These are phyloP conservation scores for Myotis brandtii DNA, from an alignment of 2,113 vertebrate genomes.

Conservation along the genomic window DNA sequence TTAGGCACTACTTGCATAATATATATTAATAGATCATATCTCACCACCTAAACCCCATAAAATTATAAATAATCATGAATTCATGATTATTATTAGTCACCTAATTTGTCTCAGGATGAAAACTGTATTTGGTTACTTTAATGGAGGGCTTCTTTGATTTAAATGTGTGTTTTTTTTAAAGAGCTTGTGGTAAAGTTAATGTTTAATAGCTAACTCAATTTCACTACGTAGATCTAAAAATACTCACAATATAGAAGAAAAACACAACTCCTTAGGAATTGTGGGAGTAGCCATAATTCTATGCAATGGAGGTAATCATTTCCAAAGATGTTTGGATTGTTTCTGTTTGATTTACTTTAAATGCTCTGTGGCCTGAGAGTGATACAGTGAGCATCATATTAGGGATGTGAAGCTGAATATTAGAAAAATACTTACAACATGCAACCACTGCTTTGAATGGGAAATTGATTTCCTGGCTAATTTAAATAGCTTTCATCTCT, in stretches of 20 bases:
- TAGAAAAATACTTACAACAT: constrained; percentile 42
- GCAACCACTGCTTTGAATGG: background rate
- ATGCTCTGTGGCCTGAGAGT: background rate
- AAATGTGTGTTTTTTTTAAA: background rate
- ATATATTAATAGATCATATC: background rate
- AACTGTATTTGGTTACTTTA: background rate
- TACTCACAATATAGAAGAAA: constrained; percentile 15
- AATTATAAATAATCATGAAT: background rate
- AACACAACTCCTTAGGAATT: background rate
- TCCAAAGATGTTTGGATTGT: background rate
- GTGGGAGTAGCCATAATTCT: background rate
- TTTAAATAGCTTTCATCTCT: constrained; percentile 41
- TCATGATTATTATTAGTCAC: background rate
- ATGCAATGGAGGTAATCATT: background rate
- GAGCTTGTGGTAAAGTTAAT: background rate
- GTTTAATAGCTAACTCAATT: background rate
- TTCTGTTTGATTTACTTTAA: background rate
- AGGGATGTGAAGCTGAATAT: constrained; percentile 17
- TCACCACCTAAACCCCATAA: background rate
- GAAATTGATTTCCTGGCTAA: constrained; percentile 1
- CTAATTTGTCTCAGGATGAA: background rate
- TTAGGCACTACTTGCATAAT: background rate
- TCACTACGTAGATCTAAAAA: background rate
- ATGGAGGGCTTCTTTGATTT: background rate
- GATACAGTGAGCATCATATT: background rate